These are phyloP conservation scores for Chionoecetes opilio DNA, from an alignment of 1,140 invertebrate genomes.

Conservation along the genomic window DNA sequence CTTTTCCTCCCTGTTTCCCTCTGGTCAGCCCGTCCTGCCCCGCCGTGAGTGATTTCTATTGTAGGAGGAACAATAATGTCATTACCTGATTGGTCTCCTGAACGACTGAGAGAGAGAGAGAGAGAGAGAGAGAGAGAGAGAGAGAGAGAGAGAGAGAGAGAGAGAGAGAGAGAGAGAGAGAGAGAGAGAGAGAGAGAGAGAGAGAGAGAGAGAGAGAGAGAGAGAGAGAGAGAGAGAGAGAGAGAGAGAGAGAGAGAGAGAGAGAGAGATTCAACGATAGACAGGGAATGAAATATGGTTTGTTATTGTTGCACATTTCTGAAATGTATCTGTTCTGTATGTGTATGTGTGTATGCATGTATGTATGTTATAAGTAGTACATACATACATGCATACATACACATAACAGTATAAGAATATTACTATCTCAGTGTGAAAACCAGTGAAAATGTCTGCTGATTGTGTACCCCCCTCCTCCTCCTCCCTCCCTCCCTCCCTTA, in stretches of 20 bases:
- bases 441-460: background rate
- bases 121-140: background rate
- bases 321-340: background rate
- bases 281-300: no score
- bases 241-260: constrained; percentile 31
- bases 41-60: constrained; percentile 49
- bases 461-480: background rate
- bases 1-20: constrained; percentile 3
- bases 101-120: background rate
- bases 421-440: background rate
- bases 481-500: background rate
- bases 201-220: background rate
- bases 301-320: background rate
- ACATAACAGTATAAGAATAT: no score
- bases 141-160: constrained; percentile 40
- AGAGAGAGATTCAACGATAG: constrained; percentile 25
- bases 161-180: constrained; percentile 42
- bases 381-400: no score
- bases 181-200: constrained; percentile 44
- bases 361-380: background rate
- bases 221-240: constrained; percentile 24
- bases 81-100: constrained; percentile 48
- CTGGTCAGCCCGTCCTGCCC: background rate
- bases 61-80: constrained; percentile 61
- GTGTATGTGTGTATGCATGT: constrained; percentile 23